Percentiles rank a stretch among this genome's conserved stretches.
These are phyloP conservation scores for Bradysia coprophila DNA, from an alignment of 1,140 invertebrate species.

Conservation along the genomic window DNA sequence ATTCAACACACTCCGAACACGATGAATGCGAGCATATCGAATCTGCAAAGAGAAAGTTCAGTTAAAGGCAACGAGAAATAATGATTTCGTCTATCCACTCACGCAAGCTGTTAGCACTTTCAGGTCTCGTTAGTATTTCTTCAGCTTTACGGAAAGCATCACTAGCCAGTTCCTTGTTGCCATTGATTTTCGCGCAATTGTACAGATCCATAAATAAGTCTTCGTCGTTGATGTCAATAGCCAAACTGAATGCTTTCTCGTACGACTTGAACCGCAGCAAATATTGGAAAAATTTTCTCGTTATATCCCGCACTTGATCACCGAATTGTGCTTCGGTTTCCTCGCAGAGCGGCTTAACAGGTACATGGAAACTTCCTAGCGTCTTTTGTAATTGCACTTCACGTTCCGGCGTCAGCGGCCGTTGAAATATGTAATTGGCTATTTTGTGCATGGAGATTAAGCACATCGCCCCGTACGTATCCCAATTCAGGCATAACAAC, in stretches of 20 bases:
- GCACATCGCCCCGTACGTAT: conserved; percentile 42
- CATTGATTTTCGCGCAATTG: conserved; percentile 50
- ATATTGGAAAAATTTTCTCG: conserved; percentile 60
- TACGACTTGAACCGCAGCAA: conserved; percentile 57
- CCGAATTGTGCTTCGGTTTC: conserved; percentile 48
- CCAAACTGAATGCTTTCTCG: conserved; percentile 71
- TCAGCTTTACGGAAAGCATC: conserved; percentile 57
- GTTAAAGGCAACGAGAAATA: conserved; percentile 2
- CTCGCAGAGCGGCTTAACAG: conserved; percentile 39
- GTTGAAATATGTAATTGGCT: conserved; percentile 45
- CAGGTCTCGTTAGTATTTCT: conserved; percentile 35
- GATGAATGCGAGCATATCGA: conserved; percentile 34
- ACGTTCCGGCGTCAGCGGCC: conserved; percentile 39
- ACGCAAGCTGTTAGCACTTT: conserved; percentile 20
- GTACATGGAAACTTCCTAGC: conserved; percentile 49
- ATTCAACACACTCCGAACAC: conserved; percentile 15
- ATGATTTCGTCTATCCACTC: conserved; percentile 2
- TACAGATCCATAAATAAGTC: conserved; percentile 73
- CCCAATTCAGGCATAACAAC: conserved; percentile 49
- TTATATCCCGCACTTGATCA: conserved; percentile 52
- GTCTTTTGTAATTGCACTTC: conserved; percentile 49
- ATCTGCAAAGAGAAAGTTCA: conserved; percentile 18
- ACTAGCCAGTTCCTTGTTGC: conserved; percentile 46
- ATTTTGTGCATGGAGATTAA: conserved; percentile 51
- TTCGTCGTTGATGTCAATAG: conserved; percentile 63